Evolutionary conservation across 92 coral and sea anemone genomes (phyloP), one percentile per base, ranked within the genome.

Genomic region (Desmophyllum pertusum): DNA sequence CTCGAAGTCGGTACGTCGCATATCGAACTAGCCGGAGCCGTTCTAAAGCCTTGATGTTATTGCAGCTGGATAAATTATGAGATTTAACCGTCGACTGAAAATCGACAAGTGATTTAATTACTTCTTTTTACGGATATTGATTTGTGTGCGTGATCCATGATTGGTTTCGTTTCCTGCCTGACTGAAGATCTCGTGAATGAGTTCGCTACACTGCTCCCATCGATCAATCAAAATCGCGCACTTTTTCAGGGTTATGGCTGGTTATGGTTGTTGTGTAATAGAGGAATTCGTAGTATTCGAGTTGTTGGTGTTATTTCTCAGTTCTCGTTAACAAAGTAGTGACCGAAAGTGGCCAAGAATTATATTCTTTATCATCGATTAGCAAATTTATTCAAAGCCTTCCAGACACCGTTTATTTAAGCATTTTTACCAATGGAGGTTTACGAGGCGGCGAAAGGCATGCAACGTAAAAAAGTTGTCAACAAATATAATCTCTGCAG

Each of bases 371-470:
- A 80, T 68, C 50, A 67, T 80, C 50, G 50, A 80, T 69, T 36
- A 80, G 43, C 75, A 80, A 50, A 33, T 68, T 80, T 27, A 68
- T 80, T 46, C 66, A 59, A 35, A 15, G 84, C 69, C 84, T 69
- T 48, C 76, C 52, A 80, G 76, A 80, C 84, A 48, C 39, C 31
- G 42, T 19, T 15, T 33, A 35, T 35, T 67, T 33, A 67, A 67
- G 73, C 73, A 38, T 67, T 67, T 66, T 17, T 38, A 67, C 42
- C 25, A 37, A 67, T 37, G 42, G n/a, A 67, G 36, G 73, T 35
- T n/a, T 35, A 37, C 45, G 25, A 19, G 45, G 3, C 45, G 73
- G n/a, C 25, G 45, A 67, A 37, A 67, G 45, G 41, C 55, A 50
- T n/a, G n/a, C 33, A 59, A 59, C 30, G 42, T 19, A 67, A 67